phyloP scores from a whole-genome alignment of 2,797 vertebrate species.

The Valencia hispanica region DNA sequence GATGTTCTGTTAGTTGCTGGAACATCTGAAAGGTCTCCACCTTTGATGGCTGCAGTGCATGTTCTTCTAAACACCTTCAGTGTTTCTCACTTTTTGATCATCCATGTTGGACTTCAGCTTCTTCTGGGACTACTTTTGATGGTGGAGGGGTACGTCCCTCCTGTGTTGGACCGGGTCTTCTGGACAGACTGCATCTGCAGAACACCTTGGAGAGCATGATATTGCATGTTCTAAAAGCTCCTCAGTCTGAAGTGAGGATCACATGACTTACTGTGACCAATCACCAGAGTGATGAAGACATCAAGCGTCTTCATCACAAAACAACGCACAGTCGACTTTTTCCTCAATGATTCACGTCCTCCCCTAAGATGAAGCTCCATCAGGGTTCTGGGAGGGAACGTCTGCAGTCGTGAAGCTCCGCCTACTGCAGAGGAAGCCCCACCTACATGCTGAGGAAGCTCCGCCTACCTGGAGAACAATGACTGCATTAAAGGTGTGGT shows the following conservation, averaged over 20 bases:
- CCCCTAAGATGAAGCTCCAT: no score
- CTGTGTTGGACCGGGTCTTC: neutral
- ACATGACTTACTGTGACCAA: neutral
- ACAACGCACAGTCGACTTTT: no score
- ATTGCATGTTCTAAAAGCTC: neutral
- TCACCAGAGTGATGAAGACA: neutral
- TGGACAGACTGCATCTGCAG: neutral
- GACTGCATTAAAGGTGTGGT: no score
- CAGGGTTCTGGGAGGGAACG: neutral
- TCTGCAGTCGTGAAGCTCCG: neutral
- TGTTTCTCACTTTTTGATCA: neutral
- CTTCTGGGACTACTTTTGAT: neutral
- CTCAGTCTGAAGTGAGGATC: neutral
- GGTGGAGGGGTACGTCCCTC: neutral
- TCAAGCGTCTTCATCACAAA: neutral
- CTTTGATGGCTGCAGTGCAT: constrained; percentile 12
- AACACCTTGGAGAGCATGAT: neutral
- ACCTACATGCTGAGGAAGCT: neutral
- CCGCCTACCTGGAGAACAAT: no score
- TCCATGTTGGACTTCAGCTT: neutral
- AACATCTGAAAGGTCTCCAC: neutral
- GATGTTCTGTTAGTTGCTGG: neutral
- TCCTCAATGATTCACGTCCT: no score
- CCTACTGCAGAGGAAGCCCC: neutral
- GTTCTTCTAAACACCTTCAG: constrained; percentile 1